phyloP scores from a whole-genome alignment of 2,888 invertebrate species.

The Phalera bucephala region DNA sequence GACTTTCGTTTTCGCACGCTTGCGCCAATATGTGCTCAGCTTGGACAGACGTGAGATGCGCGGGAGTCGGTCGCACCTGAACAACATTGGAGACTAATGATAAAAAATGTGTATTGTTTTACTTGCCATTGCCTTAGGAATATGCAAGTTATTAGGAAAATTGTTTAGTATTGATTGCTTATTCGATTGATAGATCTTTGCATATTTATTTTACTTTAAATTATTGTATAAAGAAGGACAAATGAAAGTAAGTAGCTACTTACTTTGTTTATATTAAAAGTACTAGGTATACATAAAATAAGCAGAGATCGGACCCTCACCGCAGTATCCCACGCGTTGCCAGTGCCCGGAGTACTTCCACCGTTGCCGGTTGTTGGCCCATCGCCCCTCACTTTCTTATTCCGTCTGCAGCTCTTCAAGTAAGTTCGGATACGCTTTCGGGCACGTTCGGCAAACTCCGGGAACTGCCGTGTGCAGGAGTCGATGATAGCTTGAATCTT shows the following conservation, averaged over 20 bases:
- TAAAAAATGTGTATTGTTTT: not conserved
- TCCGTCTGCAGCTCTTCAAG: slow-evolving; percentile 96
- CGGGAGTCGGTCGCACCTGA: slow-evolving; percentile 96
- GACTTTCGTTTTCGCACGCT: slow-evolving; percentile 98
- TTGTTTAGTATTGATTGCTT: no score
- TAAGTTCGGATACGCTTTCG: slow-evolving; percentile 97
- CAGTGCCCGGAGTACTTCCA: slow-evolving; percentile 70
- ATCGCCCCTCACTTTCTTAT: slow-evolving; percentile 95
- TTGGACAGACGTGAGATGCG: slow-evolving; percentile 97
- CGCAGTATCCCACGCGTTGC: slow-evolving; percentile 91
- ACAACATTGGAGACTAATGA: slow-evolving; percentile 9
- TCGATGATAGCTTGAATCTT: slow-evolving; percentile 99
- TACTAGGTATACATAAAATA: slow-evolving; percentile 31
- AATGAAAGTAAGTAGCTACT: not conserved
- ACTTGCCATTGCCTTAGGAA: slow-evolving; percentile 1
- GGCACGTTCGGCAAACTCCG: slow-evolving; percentile 97
- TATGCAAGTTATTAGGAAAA: no score
- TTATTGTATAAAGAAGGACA: not conserved
- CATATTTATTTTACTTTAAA: slow-evolving; percentile 1
- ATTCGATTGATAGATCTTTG: slow-evolving; percentile 1
- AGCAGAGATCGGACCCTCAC: slow-evolving; percentile 85
- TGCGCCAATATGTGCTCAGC: slow-evolving; percentile 97
- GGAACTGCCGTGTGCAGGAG: slow-evolving; percentile 97
- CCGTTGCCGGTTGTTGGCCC: slow-evolving; percentile 67
- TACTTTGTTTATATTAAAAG: slow-evolving; percentile 3